Base-by-base conservation (phyloP, 92 coral and sea anemone genomes). In the Paragorgia papillata region DNA sequence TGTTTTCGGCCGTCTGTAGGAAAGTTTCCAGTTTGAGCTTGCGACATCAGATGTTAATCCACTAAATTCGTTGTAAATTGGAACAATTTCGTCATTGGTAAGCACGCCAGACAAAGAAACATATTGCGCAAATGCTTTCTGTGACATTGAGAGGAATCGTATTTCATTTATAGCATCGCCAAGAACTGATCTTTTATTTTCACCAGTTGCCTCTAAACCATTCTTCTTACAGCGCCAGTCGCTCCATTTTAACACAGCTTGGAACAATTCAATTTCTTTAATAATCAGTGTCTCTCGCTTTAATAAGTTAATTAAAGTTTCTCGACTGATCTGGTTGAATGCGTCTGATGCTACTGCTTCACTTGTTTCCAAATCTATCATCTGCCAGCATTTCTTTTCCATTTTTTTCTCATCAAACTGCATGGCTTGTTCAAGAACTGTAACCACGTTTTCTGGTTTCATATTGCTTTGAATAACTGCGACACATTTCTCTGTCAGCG, bases 91-190 rank as follows among this genome's bases (percentile, higher is more conserved):
- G 20, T 90, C 90, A 2, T 79, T 75, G 0, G 53, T 56, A 13
- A 92, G 89, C 34, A 92, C 65, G 37, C 80, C 69, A 7, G 92
- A 77, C 1, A 81, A 76, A 18, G 88, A 73, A 26, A 92, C 97
- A 66, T 65, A 51, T 7, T 64, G 67, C 33, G 78, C 80, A 30
- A 92, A 81, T 46, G 90, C 96, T 50, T 69, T 83, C 41, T 87
- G 88, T 0, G 84, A 69, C 96, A 90, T 92, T 31, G 86, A 71
- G 0, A 91, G 80, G 71, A 92, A 92, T 41, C 97, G 96, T 30
- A 92, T 79, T 21, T 79, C 76, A 43, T 82, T 51, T 46, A 90
- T 60, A 0, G 40, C 57, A 1, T 75, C 82, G 26, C 82, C 84
- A 15, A 84, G 65, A 37, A 18, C 26, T 21, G 64, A 64, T 35